These are phyloP conservation scores for Patiria pectinifera DNA, from an alignment of 53 echinoderm and acorn worm genomes.

Conservation along the genomic window DNA sequence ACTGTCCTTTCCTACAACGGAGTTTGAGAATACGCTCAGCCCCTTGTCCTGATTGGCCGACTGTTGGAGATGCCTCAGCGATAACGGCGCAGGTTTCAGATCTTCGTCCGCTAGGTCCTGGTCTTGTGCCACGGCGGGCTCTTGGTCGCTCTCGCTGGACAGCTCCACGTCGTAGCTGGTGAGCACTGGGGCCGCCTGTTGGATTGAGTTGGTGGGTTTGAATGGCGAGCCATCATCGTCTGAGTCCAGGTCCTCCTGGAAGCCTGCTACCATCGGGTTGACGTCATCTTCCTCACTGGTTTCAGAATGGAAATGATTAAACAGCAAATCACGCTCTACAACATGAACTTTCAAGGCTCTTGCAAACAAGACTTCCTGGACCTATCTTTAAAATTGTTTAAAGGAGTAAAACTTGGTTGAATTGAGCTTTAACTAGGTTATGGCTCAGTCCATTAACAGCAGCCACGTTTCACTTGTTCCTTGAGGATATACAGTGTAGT, in stretches of 20 bases:
- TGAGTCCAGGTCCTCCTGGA: conserved; percentile 95
- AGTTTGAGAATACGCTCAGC: neutral
- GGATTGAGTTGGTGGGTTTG: conserved; percentile 13
- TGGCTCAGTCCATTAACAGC: no score
- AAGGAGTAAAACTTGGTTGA: no score
- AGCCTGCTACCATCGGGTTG: conserved; percentile 97
- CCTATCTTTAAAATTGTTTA: no score
- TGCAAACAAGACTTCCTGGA: no score
- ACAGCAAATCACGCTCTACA: no score
- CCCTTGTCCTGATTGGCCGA: conserved; percentile 18
- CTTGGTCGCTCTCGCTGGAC: conserved; percentile 70
- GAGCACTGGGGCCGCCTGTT: conserved; percentile 23
- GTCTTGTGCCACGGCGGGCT: conserved; percentile 46
- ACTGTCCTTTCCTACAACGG: neutral
- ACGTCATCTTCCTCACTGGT: conserved; percentile 73
- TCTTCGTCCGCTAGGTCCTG: conserved; percentile 62
- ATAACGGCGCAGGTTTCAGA: neutral
- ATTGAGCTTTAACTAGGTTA: no score
- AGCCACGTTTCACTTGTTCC: no score
- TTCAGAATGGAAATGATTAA: neutral
- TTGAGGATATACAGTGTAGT: no score
- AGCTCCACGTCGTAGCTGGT: conserved; percentile 78
- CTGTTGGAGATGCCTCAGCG: conserved; percentile 23
- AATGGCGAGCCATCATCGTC: conserved; percentile 78
- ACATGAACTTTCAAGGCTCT: no score